phyloP scores from a whole-genome alignment of 2,797 vertebrate species.

The Esox masquinongy region DNA sequence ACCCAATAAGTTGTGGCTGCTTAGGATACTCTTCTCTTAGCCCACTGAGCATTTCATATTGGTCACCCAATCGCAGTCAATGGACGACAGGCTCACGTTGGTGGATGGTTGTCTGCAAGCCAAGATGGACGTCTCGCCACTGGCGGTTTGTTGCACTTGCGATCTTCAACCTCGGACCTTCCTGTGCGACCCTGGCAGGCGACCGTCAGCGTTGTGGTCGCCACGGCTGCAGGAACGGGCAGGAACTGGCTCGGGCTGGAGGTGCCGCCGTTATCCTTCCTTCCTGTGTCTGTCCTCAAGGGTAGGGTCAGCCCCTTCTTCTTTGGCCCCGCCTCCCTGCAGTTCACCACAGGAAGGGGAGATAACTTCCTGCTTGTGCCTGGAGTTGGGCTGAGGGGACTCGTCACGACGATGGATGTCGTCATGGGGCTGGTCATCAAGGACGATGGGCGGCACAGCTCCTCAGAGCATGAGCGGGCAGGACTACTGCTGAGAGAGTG shows the following conservation, averaged over 20 bases:
- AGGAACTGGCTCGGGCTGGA: conserved; percentile 49
- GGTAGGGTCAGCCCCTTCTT: conserved; percentile 11
- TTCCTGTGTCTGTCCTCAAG: conserved; percentile 33
- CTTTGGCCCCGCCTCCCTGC: conserved; percentile 28
- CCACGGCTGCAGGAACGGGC: conserved; percentile 50
- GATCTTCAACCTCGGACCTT: conserved; percentile 17
- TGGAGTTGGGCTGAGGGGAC: conserved; percentile 26
- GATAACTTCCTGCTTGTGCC: conserved; percentile 34
- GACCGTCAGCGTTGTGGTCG: conserved; percentile 23
- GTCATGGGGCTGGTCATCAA: conserved; percentile 23
- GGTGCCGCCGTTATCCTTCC: conserved; percentile 46
- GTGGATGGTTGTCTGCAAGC: conserved; percentile 56
- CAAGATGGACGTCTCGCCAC: conserved; percentile 45
- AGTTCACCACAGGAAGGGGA: conserved; percentile 27
- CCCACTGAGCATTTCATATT: not conserved
- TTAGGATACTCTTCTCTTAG: not conserved
- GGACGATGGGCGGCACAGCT: conserved; percentile 53
- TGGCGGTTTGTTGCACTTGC: conserved; percentile 45
- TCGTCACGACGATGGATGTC: conserved; percentile 27
- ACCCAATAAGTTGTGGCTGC: not conserved
- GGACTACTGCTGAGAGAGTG: conserved; percentile 68
- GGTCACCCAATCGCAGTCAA: conserved; percentile 15
- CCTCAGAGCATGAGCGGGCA: conserved; percentile 67
- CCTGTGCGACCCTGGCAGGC: conserved; percentile 45
- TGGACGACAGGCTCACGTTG: conserved; percentile 68